Evolutionary conservation across 2,797 vertebrate genomes (phyloP).

Genomic region (Malacoraja senta): DNA sequence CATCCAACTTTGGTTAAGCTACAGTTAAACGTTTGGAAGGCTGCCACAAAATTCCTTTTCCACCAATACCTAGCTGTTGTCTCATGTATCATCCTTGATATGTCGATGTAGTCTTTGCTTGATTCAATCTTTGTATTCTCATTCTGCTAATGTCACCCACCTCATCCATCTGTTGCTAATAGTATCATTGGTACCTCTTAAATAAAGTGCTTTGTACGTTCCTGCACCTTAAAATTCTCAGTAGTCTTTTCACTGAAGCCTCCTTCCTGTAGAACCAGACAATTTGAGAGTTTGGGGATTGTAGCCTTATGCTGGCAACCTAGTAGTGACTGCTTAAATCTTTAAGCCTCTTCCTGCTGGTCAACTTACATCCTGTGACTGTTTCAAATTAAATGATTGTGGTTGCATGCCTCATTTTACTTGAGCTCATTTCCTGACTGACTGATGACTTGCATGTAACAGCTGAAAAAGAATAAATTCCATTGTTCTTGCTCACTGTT

Average conservation of each 20-base stretch:
- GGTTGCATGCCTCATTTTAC: not conserved
- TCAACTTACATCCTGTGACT: not conserved
- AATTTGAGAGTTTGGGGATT: not conserved
- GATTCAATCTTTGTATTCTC: not conserved
- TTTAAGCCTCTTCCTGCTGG: not conserved
- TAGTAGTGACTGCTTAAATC: not conserved
- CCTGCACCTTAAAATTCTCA: not conserved
- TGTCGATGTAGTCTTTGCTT: not conserved
- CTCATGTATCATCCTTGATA: not conserved
- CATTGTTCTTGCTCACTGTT: slow-evolving; percentile 12
- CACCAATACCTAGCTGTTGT: not conserved
- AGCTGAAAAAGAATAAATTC: not conserved
- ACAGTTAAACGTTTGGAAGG: not conserved
- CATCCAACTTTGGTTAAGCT: not conserved
- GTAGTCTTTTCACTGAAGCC: too few relatives aligned
- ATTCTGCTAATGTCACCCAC: not conserved
- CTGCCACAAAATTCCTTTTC: not conserved
- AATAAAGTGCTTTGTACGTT: not conserved
- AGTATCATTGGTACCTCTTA: not conserved
- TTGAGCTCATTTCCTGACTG: not conserved
- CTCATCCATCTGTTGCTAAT: not conserved
- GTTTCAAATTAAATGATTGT: not conserved
- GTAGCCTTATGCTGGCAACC: not conserved
- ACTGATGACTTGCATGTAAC: not conserved
- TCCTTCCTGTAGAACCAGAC: not conserved